Evolutionary conservation across 2,113 vertebrate species (phyloP).

Genomic region (Sminthopsis crassicaudata): DNA sequence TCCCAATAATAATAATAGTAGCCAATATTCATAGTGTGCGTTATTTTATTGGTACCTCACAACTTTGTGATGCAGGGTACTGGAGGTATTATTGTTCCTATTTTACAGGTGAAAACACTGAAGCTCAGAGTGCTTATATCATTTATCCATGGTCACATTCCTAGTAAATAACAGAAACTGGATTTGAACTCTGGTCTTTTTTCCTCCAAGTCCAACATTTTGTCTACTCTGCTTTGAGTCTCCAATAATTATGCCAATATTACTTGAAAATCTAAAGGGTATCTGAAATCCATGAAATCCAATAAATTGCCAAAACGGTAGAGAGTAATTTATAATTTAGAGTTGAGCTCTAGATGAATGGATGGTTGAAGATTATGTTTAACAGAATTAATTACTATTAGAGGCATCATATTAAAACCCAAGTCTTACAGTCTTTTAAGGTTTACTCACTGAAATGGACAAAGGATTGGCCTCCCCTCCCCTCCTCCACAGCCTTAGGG

Average conservation of each 20-base stretch:
- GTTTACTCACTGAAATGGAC: too few species aligned
- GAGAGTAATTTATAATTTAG: neutral
- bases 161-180: neutral
- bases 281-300: neutral
- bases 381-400: constrained; percentile 28
- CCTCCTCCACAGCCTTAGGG: too few species aligned
- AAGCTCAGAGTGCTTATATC: neutral
- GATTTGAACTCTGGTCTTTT: neutral
- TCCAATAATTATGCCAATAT: neutral
- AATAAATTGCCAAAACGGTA: neutral
- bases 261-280: neutral
- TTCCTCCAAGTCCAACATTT: neutral
- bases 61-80: neutral
- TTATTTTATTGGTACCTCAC: neutral
- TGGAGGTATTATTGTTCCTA: neutral
- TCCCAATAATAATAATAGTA: neutral
- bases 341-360: neutral
- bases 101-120: neutral
- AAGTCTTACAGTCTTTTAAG: neutral
- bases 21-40: neutral
- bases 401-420: constrained; percentile 31
- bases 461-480: too few species aligned
- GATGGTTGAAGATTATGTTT: constrained; percentile 26
- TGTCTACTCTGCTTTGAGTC: neutral
- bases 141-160: neutral